Evolutionary conservation across 2,888 invertebrate genomes (phyloP).

Genomic region (Himalopsyche kuldschensis): DNA sequence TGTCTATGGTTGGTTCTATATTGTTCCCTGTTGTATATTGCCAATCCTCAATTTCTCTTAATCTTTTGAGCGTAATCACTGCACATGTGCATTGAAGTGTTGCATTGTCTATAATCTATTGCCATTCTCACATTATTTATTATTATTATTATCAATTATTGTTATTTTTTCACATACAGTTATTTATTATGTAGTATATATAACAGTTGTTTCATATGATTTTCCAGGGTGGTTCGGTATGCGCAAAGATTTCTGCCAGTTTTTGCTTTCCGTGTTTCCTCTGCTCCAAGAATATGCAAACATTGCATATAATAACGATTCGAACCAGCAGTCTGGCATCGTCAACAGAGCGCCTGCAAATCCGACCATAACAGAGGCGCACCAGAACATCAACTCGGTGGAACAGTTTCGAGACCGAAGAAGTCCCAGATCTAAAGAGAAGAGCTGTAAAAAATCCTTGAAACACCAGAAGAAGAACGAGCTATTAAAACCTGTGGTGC

Average conservation of each 20-base stretch:
- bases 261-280: constrained; percentile 92
- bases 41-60: too few species aligned
- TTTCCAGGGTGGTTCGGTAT: constrained; percentile 98
- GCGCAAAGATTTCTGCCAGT: constrained; percentile 95
- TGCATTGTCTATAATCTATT: too few species aligned
- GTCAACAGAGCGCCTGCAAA: constrained; percentile 46
- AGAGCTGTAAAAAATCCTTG: constrained; percentile 63
- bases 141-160: too few species aligned
- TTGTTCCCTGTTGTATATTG: too few species aligned
- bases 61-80: too few species aligned
- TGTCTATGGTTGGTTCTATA: too few species aligned
- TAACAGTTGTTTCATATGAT: too few species aligned
- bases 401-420: constrained; percentile 56
- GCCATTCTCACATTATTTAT: too few species aligned
- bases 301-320: constrained; percentile 85
- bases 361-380: constrained; percentile 6
- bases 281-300: constrained; percentile 97
- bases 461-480: constrained; percentile 77
- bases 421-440: constrained; percentile 53
- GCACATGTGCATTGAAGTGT: too few species aligned
- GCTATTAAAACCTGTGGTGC: constrained; percentile 81
- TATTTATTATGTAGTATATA: too few species aligned
- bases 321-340: constrained; percentile 42
- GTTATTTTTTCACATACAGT: too few species aligned
- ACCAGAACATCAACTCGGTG: constrained; percentile 44